Evolutionary conservation across 2,797 vertebrate species (phyloP).

Genomic region (Clarias laeviceps): DNA sequence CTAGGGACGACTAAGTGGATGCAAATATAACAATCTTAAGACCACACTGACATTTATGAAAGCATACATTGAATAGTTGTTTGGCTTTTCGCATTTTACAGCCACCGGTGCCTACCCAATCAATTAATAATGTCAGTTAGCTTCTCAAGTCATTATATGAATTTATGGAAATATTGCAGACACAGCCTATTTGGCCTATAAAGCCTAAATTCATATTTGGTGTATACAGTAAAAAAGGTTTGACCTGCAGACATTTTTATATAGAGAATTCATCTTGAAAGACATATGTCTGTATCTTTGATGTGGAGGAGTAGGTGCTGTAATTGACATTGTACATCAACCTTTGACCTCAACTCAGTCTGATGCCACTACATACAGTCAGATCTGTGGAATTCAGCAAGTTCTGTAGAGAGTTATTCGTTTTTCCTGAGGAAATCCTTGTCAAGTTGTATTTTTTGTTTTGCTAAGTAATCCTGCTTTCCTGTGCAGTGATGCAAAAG

Average conservation of each 20-base stretch:
- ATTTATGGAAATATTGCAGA: neutral
- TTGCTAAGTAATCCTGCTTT: slow-evolving; percentile 29
- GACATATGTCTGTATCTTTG: neutral
- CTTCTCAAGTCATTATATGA: neutral
- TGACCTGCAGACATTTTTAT: neutral
- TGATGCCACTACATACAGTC: neutral
- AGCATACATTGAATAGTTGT: neutral
- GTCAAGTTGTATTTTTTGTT: slow-evolving; percentile 12
- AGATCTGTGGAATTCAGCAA: slow-evolving; percentile 1
- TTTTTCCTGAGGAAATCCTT: slow-evolving; percentile 24
- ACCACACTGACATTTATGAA: neutral
- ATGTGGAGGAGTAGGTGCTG: neutral
- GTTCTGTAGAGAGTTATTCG: slow-evolving; percentile 28
- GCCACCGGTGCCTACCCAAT: neutral
- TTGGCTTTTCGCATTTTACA: neutral
- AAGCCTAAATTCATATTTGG: no score
- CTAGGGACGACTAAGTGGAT: neutral
- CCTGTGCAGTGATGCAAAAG: slow-evolving; percentile 9
- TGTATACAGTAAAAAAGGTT: neutral
- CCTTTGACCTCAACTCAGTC: neutral
- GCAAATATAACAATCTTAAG: neutral
- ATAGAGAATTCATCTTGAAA: neutral
- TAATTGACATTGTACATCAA: neutral
- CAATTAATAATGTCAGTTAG: neutral
- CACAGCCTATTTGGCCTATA: neutral